Conservation (phyloP, 2,888 invertebrate species). For the Agrochola macilenta region DNA sequence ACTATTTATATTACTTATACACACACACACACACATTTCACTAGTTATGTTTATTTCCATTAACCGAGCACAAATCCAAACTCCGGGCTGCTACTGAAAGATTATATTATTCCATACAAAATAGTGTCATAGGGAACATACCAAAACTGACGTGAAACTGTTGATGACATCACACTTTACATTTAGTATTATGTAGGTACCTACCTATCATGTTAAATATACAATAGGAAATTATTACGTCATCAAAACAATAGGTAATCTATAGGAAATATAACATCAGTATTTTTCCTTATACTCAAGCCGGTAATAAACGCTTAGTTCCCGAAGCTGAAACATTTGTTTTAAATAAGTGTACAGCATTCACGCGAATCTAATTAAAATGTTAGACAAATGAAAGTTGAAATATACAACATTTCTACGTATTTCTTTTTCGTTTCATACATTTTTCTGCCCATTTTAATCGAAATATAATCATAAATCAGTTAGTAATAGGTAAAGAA, state of each 20-base stretch:
- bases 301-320: not conserved
- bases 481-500: not conserved
- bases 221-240: slow-evolving; percentile 18
- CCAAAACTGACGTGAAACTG: not conserved
- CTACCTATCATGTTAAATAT: not conserved
- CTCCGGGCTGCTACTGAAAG: too few relatives aligned
- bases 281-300: slow-evolving; percentile 37
- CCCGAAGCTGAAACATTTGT: slow-evolving; percentile 2
- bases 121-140: not conserved
- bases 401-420: not conserved
- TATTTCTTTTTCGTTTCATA: not conserved
- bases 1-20: too few relatives aligned
- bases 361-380: not conserved
- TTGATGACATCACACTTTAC: not conserved
- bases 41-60: too few relatives aligned
- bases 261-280: slow-evolving; percentile 12
- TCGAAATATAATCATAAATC: too few relatives aligned
- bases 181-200: not conserved
- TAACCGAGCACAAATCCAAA: not conserved
- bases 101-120: not conserved
- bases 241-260: slow-evolving; percentile 2
- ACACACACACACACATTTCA: too few relatives aligned
- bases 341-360: not conserved
- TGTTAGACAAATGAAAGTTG: not conserved
- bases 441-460: not conserved